Evolutionary conservation across 2,888 invertebrate species (phyloP).

Genomic region (Trypoxylon attenuatum): DNA sequence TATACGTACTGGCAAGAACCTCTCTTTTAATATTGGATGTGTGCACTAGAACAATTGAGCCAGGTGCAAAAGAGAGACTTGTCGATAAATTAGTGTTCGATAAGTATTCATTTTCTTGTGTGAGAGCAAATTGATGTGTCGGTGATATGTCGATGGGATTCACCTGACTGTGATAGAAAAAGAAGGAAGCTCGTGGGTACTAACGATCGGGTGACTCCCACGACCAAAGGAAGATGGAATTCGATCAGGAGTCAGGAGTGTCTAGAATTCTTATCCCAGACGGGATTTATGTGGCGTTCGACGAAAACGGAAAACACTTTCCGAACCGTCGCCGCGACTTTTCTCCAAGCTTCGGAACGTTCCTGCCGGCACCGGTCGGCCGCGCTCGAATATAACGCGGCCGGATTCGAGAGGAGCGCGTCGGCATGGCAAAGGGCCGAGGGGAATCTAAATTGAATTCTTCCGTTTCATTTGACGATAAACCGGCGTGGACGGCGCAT

Average conservation of each 20-base stretch:
- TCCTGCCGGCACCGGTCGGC: conserved; percentile 3
- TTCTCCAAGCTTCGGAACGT: conserved; percentile 23
- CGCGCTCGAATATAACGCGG: conserved; percentile 15
- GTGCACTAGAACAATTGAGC: too few species aligned
- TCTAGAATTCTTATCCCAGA: conserved; percentile 50
- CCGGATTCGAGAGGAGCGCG: background rate
- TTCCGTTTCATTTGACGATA: conserved; percentile 68
- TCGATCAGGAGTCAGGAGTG: conserved; percentile 38
- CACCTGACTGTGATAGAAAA: too few species aligned
- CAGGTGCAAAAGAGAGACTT: too few species aligned
- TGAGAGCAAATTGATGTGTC: too few species aligned
- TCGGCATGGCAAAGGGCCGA: conserved; percentile 11
- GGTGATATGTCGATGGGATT: too few species aligned
- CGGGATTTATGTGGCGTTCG: conserved; percentile 49
- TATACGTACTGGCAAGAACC: too few species aligned
- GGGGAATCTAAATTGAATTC: conserved; percentile 64
- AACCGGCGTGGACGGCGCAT: conserved; percentile 44
- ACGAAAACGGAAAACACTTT: conserved; percentile 56
- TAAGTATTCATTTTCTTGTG: too few species aligned
- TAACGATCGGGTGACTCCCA: conserved; percentile 26
- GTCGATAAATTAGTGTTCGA: too few species aligned
- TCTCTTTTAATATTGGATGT: too few species aligned
- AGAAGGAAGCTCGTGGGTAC: too few species aligned
- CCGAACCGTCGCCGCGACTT: conserved; percentile 37
- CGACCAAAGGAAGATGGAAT: conserved; percentile 34